A percentile compares a stretch with the other conserved stretches of the same genome.
Evolutionary conservation across 2,113 vertebrate genomes (phyloP).

Genomic region (Bucco capensis): DNA sequence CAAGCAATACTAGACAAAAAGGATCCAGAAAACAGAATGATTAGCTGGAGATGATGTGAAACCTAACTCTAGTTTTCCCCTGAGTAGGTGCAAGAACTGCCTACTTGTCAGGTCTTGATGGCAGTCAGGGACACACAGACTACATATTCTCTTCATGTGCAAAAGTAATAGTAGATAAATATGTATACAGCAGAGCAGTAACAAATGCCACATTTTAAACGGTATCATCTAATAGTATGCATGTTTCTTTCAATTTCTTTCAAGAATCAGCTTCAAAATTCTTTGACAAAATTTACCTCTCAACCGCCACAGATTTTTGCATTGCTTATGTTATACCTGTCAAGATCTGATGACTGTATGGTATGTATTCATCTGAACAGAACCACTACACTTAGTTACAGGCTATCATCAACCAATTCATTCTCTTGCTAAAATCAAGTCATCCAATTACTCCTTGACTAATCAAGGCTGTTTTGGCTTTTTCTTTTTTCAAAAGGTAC

Average conservation of each 20-base stretch:
- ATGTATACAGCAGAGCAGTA: not conserved
- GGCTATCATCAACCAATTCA: conserved; percentile 96
- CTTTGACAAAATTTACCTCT: conserved; percentile 63
- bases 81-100: not conserved
- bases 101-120: not conserved
- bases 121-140: not conserved
- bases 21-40: not conserved
- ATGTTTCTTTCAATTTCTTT: conserved; percentile 45
- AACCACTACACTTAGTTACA: conserved; percentile 91
- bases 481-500: conserved; percentile 99
- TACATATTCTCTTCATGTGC: not conserved
- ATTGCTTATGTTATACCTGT: conserved; percentile 81
- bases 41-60: not conserved
- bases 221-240: conserved; percentile 12
- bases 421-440: conserved; percentile 98
- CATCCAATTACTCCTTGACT: conserved; percentile 99
- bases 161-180: conserved; percentile 35
- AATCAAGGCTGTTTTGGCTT: conserved; percentile 99
- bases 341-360: conserved; percentile 81
- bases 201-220: not conserved
- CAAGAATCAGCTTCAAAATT: conserved; percentile 62
- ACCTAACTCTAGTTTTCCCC: not conserved
- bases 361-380: conserved; percentile 88
- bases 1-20: not conserved
- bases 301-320: conserved; percentile 65